A percentile compares a stretch with the other conserved stretches of the same genome.
Evolutionary conservation across 1,140 invertebrate genomes (phyloP).

Genomic region (Drosophila tani): DNA sequence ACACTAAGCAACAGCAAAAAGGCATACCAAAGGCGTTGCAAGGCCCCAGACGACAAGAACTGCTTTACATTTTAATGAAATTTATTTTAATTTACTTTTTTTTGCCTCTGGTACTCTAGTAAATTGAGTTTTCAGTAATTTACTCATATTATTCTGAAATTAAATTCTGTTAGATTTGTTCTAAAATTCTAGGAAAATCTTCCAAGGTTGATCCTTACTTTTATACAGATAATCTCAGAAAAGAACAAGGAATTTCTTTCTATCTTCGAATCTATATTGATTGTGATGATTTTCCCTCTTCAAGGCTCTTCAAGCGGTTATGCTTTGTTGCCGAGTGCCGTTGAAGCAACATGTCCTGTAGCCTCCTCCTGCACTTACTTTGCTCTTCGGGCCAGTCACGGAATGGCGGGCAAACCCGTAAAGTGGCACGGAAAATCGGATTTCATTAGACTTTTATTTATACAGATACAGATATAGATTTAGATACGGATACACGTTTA

Average conservation of each 20-base stretch:
- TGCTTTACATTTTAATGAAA: not conserved
- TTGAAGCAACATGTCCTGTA: slow-evolving; percentile 29
- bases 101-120: not conserved
- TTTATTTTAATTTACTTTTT: not conserved
- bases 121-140: not conserved
- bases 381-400: slow-evolving; percentile 40
- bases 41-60: not conserved
- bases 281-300: not conserved
- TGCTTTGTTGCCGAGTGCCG: slow-evolving; percentile 12
- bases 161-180: too few species aligned
- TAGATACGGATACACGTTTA: slow-evolving; percentile 12
- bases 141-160: too few species aligned
- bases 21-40: not conserved
- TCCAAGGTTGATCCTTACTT: too few species aligned
- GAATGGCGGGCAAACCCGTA: slow-evolving; percentile 48
- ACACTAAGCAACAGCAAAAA: slow-evolving; percentile 10
- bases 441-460: slow-evolving; percentile 39
- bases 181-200: too few species aligned
- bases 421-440: slow-evolving; percentile 48
- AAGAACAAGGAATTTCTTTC: too few species aligned
- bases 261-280: not conserved
- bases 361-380: slow-evolving; percentile 3
- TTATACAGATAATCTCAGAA: too few species aligned
- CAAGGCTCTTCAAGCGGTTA: not conserved
- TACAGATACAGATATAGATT: slow-evolving; percentile 17